Evolutionary conservation across 1,140 invertebrate species (phyloP).

Genomic region (Drosophila ambigua): DNA sequence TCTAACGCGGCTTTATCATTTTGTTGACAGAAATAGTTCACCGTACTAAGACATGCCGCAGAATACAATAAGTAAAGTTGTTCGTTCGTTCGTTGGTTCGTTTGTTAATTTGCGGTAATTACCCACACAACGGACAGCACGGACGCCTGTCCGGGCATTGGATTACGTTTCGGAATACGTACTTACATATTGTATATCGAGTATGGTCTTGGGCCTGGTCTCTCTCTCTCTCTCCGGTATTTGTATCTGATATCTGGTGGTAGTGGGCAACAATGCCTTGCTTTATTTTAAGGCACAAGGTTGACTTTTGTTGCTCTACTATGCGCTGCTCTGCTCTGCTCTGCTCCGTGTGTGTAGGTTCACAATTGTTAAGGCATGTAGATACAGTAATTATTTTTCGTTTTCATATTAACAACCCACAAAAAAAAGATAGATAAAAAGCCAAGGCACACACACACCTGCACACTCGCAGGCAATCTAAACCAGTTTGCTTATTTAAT

Average conservation of each 20-base stretch:
- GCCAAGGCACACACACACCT: constrained; percentile 14
- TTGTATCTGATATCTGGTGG: constrained; percentile 12
- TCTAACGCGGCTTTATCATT: constrained; percentile 60
- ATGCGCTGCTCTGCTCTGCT: constrained; percentile 6
- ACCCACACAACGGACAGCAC: constrained; percentile 24
- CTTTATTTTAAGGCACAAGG: constrained; percentile 80
- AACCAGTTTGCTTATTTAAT: constrained; percentile 73
- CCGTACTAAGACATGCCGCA: constrained; percentile 45
- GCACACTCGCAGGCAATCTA: constrained; percentile 32
- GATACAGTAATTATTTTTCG: constrained; percentile 73
- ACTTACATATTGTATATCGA: constrained; percentile 33
- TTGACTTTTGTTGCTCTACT: constrained; percentile 58
- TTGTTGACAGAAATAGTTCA: constrained; percentile 67
- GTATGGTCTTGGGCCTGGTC: constrained; percentile 30
- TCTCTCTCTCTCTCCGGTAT: no score
- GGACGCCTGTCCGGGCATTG: constrained; percentile 13
- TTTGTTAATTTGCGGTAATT: constrained; percentile 77
- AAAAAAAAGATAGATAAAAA: constrained; percentile 45
- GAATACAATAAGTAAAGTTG: constrained; percentile 35
- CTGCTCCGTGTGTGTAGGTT: constrained; percentile 62
- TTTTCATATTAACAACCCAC: constrained; percentile 63
- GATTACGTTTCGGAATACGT: constrained; percentile 21
- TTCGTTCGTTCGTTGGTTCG: background rate
- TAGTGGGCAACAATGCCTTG: constrained; percentile 67
- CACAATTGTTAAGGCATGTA: constrained; percentile 64